Base-by-base conservation (phyloP, 2,797 vertebrate species). In the Echeneis naucrates region DNA sequence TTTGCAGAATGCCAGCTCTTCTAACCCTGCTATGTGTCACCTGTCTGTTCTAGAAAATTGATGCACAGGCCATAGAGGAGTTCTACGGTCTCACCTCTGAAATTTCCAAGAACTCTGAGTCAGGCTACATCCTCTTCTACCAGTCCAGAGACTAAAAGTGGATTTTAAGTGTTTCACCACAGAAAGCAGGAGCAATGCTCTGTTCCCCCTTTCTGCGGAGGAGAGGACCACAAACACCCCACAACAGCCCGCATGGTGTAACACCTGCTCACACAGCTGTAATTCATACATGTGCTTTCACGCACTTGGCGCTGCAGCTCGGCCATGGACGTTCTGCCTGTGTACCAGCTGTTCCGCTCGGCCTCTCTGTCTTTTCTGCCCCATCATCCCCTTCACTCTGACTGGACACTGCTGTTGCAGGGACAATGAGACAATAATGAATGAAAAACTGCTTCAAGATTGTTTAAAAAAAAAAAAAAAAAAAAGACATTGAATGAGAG, bases 61-160 rank as follows among this genome's bases (percentile, higher is more conserved):
- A 99, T 78, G 97, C 98, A 54, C 98, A 99, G 95, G 98, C 98
- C 86, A 99, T 99, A 89, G 98, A 99, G 82, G 98, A 99, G 91
- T 99, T 99, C 92, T 99, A 99, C 38, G 98, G 98, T 68, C 95
- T 99, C 91, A 99, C 98, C 0, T 99, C 98, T 66, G 98, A 99
- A 92, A 99, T 99, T 94, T 99, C 98, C 80, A 99, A 99, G 94
- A 99, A 99, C 94, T 99, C 98, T 0, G 98, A 99, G 93, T 99
- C 98, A 8, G 98, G 98, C 90, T 99, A 99, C 93, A 99, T 99
- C 94, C 96, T 99, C 92, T 99, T 99, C 90, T 99, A 99, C 92
- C 98, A 99, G 92, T 99, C 98, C 81, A 96, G 98, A 93, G 98
- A 99, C 84, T 92, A 72, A 97, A 72, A 5, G 67, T 69, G 84